phyloP scores from a whole-genome alignment of 2,797 vertebrate species.

The Anabas testudineus region DNA sequence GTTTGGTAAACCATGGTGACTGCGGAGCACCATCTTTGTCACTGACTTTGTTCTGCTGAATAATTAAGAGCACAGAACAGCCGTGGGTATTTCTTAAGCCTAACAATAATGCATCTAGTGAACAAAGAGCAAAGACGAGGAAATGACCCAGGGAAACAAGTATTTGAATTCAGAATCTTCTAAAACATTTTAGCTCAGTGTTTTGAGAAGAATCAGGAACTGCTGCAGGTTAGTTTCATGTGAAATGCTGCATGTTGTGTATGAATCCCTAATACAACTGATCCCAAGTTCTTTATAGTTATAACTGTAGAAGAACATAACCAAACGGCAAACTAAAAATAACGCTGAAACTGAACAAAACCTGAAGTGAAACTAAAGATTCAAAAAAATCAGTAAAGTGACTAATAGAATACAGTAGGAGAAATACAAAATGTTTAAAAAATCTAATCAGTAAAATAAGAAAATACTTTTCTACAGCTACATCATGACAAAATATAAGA shows the following conservation, averaged over 20 bases:
- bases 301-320: not conserved
- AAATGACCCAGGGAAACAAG: too few relatives aligned
- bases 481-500: not conserved
- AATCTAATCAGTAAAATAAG: too few relatives aligned
- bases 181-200: too few relatives aligned
- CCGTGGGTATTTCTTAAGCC: too few relatives aligned
- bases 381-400: not conserved
- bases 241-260: not conserved
- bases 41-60: not conserved
- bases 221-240: not conserved
- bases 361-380: conserved; percentile 31
- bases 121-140: not conserved
- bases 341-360: conserved; percentile 1
- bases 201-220: not conserved
- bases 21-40: too few relatives aligned
- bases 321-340: not conserved
- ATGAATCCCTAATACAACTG: not conserved
- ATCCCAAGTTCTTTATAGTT: not conserved
- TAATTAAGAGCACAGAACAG: too few relatives aligned
- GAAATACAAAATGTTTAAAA: not conserved
- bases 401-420: not conserved
- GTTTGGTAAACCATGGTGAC: too few relatives aligned
- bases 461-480: too few relatives aligned
- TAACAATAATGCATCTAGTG: not conserved
- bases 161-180: too few relatives aligned